A percentile compares a stretch with the other conserved stretches of the same genome.
phyloP scores from a whole-genome alignment of 2,888 invertebrate species.

The Clostera curtula region DNA sequence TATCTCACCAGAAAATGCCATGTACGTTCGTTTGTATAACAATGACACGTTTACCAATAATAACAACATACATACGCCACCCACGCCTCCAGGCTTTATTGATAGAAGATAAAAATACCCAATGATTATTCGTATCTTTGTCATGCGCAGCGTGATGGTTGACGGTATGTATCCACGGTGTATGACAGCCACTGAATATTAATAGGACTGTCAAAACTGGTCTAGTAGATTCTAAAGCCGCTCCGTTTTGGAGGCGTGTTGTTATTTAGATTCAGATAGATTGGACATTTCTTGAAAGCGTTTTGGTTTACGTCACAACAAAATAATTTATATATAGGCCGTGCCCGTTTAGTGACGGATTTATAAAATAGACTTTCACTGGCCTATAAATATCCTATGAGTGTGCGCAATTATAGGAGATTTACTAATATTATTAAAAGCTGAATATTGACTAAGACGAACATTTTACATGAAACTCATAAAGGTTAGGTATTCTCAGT shows the following conservation, averaged over 20 bases:
- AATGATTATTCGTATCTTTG: slow-evolving; percentile 14
- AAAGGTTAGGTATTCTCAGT: too few species aligned
- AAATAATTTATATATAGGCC: too few species aligned
- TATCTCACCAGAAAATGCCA: slow-evolving; percentile 5
- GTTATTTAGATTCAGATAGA: neutral
- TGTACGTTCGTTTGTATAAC: slow-evolving; percentile 3
- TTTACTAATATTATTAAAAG: too few species aligned
- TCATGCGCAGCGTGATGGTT: slow-evolving; percentile 13
- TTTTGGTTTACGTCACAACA: too few species aligned
- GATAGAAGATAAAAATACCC: slow-evolving; percentile 13
- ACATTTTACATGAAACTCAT: too few species aligned
- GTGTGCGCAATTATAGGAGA: too few species aligned
- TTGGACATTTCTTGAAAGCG: neutral
- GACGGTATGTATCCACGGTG: slow-evolving; percentile 10
- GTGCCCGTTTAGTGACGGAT: too few species aligned
- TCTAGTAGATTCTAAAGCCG: slow-evolving; percentile 3
- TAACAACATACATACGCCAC: slow-evolving; percentile 12
- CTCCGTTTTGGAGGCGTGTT: neutral
- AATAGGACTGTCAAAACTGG: slow-evolving; percentile 8
- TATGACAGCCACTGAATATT: slow-evolving; percentile 12
- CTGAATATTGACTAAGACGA: too few species aligned
- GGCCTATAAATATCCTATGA: too few species aligned
- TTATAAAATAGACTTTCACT: too few species aligned
- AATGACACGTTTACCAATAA: slow-evolving; percentile 4
- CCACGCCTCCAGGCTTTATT: slow-evolving; percentile 13